Conservation (phyloP, 2,888 invertebrate species). For the Plusia festucae region DNA sequence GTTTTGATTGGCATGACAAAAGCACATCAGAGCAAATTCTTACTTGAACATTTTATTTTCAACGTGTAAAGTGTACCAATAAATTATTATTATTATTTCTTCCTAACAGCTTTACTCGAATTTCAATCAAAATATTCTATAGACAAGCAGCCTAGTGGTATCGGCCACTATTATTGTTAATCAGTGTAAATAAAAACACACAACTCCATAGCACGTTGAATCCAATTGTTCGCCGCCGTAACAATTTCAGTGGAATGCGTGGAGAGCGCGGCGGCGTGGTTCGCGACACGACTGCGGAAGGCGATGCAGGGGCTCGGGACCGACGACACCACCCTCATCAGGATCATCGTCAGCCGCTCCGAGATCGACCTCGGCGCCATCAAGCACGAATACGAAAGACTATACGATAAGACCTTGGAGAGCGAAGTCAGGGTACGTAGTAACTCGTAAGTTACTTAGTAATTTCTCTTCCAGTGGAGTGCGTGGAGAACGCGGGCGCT, state of each 20-base stretch:
- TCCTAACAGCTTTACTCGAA: no score
- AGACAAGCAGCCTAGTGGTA: neutral
- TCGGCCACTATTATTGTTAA: no score
- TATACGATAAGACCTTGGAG: slow-evolving; percentile 91
- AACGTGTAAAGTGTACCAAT: no score
- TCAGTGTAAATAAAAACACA: neutral
- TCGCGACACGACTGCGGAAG: slow-evolving; percentile 91
- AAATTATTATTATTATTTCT: no score
- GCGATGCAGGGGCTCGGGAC: slow-evolving; percentile 93
- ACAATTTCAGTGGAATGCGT: slow-evolving; percentile 91
- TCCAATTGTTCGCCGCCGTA: slow-evolving; percentile 13
- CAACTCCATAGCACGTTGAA: neutral
- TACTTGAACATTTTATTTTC: no score
- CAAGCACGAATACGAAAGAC: slow-evolving; percentile 91
- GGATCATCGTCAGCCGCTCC: slow-evolving; percentile 92
- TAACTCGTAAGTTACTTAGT: slow-evolving; percentile 35
- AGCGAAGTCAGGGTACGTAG: slow-evolving; percentile 90
- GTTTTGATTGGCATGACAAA: no score
- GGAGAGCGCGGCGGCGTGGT: slow-evolving; percentile 91
- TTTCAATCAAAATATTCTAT: no score
- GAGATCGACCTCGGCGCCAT: slow-evolving; percentile 92
- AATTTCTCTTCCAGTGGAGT: slow-evolving; percentile 90
- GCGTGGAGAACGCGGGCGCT: slow-evolving; percentile 91
- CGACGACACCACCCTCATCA: slow-evolving; percentile 92
- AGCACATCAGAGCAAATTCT: no score